phyloP scores from a whole-genome alignment of 2,888 invertebrate genomes.

The Hemicrepidius hirtus region DNA sequence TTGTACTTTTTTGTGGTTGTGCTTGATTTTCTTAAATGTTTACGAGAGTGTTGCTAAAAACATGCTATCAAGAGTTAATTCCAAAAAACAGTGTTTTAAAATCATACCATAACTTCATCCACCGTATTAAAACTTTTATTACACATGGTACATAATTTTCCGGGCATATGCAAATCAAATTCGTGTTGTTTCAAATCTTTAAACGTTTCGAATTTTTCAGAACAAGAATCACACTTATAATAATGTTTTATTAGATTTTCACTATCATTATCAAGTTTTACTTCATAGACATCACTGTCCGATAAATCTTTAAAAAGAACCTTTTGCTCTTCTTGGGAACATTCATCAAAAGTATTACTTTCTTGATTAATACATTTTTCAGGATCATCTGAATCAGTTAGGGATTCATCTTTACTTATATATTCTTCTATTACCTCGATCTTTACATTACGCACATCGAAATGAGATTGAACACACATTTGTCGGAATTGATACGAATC shows the following conservation, averaged over 20 bases:
- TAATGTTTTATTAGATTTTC: background rate
- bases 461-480: constrained; percentile 72
- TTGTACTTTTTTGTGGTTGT: constrained; percentile 28
- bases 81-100: too few relatives aligned
- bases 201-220: constrained; percentile 8
- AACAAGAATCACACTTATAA: constrained; percentile 29
- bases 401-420: background rate
- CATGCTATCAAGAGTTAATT: background rate
- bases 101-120: constrained; percentile 27
- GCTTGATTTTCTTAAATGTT: constrained; percentile 7
- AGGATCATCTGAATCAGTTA: background rate
- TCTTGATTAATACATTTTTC: background rate
- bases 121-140: constrained; percentile 36
- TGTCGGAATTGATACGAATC: constrained; percentile 73
- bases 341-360: background rate
- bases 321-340: background rate
- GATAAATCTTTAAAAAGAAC: background rate
- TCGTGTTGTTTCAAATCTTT: constrained; percentile 28
- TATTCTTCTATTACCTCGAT: too few relatives aligned
- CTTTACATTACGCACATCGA: constrained; percentile 47
- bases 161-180: constrained; percentile 18
- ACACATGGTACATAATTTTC: constrained; percentile 35
- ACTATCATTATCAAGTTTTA: background rate
- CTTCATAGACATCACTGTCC: background rate
- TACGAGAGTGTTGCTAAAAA: constrained; percentile 29